Evolutionary conservation across 2,797 vertebrate genomes (phyloP), one percentile per base, ranked within the genome.

Genomic region (Zenarchopterus dispar): DNA sequence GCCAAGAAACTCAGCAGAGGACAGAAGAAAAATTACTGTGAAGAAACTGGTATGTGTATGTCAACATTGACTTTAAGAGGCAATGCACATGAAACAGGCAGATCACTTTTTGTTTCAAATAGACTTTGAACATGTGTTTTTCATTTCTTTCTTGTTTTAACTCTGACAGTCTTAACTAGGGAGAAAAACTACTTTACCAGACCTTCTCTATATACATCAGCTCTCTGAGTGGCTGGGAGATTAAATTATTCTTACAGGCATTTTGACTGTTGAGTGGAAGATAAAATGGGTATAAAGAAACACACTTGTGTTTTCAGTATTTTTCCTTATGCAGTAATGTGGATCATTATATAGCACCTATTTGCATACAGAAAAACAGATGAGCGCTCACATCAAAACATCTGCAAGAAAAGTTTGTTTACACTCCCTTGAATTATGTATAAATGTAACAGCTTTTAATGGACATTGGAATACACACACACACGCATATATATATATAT

Each of bases 1-100:
- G 59, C 76, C 51, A n/a, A 64, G 74, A 45, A 79, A 78, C 28
- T 52, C 48, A 50, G 57, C 19, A 31, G 24, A 64, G 43, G 61
- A 65, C 1, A 0, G n/a, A n/a, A 2, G 42, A 51, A 36, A 61
- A 58, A 65, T 23, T 67, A 28, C 31, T 58, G 48, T 63, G 28
- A 71, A 56, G 66, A 70, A 72, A 63, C 8, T 48, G 41, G 11
- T 45, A 31, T n/a, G 36, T 52, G 23, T 39, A 16, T 42, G 15
- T 48, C 57, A 19, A 66, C 61, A 26, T 1, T 22, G 42, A 13
- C 24, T 59, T 80, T 54, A 78, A 68, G 45, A 50, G 69, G 69
- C 44, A 56, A 36, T 36, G 2, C 41, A 39, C 15, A 31, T 31
- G 6, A 31, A 31, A 31, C 28, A 31, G 6, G 28, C 4, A 45